phyloP scores from a whole-genome alignment of 2,888 invertebrate species.

The Pyrrhia umbra region DNA sequence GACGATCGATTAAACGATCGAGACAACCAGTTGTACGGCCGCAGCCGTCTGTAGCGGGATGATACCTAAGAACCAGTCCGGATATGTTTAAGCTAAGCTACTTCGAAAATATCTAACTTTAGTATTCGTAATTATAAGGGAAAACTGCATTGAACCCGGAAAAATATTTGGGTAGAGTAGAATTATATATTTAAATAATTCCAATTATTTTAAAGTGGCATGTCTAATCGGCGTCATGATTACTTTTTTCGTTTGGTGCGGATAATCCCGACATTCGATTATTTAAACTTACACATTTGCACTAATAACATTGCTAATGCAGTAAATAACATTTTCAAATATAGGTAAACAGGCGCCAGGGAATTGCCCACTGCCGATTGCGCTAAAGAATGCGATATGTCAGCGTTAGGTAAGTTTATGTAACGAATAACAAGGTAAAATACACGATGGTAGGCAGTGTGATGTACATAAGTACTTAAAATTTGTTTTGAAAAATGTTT shows the following conservation, averaged over 20 bases:
- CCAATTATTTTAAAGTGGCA: not conserved
- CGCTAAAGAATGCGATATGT: constrained; percentile 48
- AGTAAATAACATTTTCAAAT: constrained; percentile 11
- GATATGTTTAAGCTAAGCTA: constrained; percentile 71
- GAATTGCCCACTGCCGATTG: constrained; percentile 37
- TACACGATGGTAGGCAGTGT: constrained; percentile 17
- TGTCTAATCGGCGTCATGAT: not conserved
- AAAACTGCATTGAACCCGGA: constrained; percentile 20
- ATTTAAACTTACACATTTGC: constrained; percentile 24
- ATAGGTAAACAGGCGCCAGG: constrained; percentile 44
- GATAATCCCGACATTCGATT: not conserved
- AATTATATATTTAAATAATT: constrained; percentile 1
- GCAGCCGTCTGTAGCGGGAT: constrained; percentile 86
- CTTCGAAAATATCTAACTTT: constrained; percentile 49
- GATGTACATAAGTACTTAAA: constrained; percentile 19
- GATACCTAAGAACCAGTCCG: constrained; percentile 88
- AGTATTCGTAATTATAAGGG: constrained; percentile 33
- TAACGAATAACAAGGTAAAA: constrained; percentile 49
- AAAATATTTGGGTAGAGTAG: not conserved
- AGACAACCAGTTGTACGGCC: constrained; percentile 85
- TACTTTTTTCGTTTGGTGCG: not conserved
- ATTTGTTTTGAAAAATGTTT: constrained; percentile 36
- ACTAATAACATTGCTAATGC: constrained; percentile 10
- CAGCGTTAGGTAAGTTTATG: constrained; percentile 33
- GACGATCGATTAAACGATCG: constrained; percentile 85